phyloP scores from a whole-genome alignment of 2,113 vertebrate species.

The Phyllostomus hastatus region DNA sequence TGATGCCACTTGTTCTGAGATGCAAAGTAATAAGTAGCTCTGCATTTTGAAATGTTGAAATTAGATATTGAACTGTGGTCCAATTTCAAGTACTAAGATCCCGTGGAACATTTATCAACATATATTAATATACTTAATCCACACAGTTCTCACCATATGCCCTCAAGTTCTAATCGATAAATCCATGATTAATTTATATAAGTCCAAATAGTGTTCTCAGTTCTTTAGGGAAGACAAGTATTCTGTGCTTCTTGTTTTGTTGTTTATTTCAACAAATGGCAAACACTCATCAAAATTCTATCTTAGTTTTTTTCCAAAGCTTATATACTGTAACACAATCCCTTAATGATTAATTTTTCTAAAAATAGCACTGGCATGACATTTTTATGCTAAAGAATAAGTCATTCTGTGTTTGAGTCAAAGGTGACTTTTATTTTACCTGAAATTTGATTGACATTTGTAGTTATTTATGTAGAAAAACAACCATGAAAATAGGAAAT shows the following conservation, averaged over 20 bases:
- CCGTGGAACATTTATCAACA: not conserved
- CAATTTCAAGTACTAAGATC: not conserved
- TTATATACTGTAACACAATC: not conserved
- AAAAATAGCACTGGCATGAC: not conserved
- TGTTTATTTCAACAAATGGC: not conserved
- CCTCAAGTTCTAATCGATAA: not conserved
- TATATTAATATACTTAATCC: not conserved
- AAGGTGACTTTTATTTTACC: not conserved
- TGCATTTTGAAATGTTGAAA: not conserved
- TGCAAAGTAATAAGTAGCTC: not conserved
- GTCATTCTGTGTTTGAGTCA: not conserved
- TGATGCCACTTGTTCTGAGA: not conserved
- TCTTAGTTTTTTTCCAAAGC: not conserved
- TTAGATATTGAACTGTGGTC: not conserved
- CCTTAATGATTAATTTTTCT: not conserved
- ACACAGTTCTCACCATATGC: not conserved
- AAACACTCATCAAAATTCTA: not conserved
- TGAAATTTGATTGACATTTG: slow-evolving; percentile 19
- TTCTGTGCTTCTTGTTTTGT: not conserved
- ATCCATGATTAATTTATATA: not conserved
- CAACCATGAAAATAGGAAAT: slow-evolving; percentile 13
- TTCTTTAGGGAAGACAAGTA: not conserved
- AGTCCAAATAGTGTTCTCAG: not conserved
- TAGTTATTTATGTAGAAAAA: slow-evolving; percentile 4
- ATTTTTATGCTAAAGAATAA: not conserved